Conservation (phyloP, 2,113 vertebrate species). For the Clarias magur region DNA sequence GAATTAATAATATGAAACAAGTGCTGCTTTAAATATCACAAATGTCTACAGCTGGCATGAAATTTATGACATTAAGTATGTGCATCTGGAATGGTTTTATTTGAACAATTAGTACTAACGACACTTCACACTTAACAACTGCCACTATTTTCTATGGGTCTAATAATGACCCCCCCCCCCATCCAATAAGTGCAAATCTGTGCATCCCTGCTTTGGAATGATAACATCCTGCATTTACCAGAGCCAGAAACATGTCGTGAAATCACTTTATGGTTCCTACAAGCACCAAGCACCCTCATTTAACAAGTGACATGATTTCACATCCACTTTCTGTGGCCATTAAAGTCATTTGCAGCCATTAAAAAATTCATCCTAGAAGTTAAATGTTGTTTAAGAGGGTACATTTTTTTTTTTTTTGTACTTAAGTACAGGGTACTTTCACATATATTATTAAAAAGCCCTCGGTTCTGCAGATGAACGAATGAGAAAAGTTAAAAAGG, state of each 20-base stretch:
- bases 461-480: background rate
- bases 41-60: background rate
- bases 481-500: background rate
- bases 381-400: background rate
- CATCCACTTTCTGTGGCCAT: slow-evolving; percentile 23
- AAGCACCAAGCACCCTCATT: slow-evolving; percentile 29
- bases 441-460: background rate
- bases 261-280: slow-evolving; percentile 21
- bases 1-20: background rate
- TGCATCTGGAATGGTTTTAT: slow-evolving; percentile 8
- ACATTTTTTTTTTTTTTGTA: background rate
- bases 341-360: slow-evolving; percentile 39
- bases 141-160: slow-evolving; percentile 15
- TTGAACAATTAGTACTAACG: slow-evolving; percentile 25
- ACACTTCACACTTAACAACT: slow-evolving; percentile 11
- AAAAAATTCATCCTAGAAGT: background rate
- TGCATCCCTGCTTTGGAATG: slow-evolving; percentile 4
- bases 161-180: background rate
- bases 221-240: background rate
- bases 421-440: background rate
- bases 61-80: background rate
- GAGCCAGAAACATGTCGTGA: slow-evolving; percentile 24
- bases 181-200: slow-evolving; percentile 33
- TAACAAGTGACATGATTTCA: slow-evolving; percentile 39
- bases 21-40: background rate